Percentiles rank a stretch among this genome's conserved stretches.
Conservation (phyloP, 2,113 vertebrate genomes). For the Apodemus sylvaticus region DNA sequence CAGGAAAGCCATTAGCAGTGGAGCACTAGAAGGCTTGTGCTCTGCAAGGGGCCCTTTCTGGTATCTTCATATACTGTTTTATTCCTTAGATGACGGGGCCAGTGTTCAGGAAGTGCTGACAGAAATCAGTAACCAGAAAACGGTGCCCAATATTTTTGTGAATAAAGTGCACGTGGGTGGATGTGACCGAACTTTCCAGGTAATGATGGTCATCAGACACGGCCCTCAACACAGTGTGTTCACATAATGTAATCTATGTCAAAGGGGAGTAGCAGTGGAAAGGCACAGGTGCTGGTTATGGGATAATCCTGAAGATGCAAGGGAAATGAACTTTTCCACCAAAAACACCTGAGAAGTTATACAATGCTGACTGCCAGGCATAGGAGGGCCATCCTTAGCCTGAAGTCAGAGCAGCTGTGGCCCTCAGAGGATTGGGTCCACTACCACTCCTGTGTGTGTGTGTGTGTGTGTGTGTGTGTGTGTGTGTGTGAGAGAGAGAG, state of each 20-base stretch:
- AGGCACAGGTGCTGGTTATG: not conserved
- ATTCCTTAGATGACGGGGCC: conserved; percentile 89
- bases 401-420: not conserved
- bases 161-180: conserved; percentile 95
- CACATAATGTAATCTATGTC: not conserved
- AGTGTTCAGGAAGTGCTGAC: conserved; percentile 91
- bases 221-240: not conserved
- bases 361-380: not conserved
- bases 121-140: conserved; percentile 95
- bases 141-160: conserved; percentile 96
- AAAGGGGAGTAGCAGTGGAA: not conserved
- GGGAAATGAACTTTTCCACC: not conserved
- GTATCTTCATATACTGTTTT: not conserved
- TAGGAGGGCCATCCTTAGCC: too few relatives aligned
- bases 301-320: not conserved
- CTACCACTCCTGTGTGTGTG: too few relatives aligned
- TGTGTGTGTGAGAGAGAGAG: not conserved
- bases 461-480: not conserved
- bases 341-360: not conserved
- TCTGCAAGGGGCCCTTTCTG: not conserved
- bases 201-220: conserved; percentile 71
- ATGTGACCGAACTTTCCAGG: conserved; percentile 93
- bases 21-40: not conserved
- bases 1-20: not conserved
- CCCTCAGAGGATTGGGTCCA: not conserved